phyloP scores from a whole-genome alignment of 2,888 invertebrate genomes.

The Druceiella hillmani region DNA sequence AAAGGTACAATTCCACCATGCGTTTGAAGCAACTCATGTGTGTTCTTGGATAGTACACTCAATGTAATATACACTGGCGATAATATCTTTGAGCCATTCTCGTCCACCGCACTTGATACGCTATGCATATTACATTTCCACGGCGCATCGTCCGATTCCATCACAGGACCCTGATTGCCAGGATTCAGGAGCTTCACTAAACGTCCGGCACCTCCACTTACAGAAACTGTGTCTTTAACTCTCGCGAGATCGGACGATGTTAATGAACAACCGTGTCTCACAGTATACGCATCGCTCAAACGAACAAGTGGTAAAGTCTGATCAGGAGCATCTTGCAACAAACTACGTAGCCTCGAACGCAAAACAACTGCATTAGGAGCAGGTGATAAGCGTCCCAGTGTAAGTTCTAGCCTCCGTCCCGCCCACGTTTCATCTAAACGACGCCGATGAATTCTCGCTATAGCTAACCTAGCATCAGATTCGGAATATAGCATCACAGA shows the following conservation, averaged over 20 bases:
- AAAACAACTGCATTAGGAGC: conserved; percentile 60
- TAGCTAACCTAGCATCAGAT: conserved; percentile 67
- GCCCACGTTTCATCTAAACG: conserved; percentile 60
- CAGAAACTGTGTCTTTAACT: conserved; percentile 68
- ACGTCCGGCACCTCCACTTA: conserved; percentile 46
- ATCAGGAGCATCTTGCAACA: conserved; percentile 71
- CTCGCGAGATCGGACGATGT: conserved; percentile 67
- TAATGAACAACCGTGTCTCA: conserved; percentile 69
- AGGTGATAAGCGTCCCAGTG: conserved; percentile 58
- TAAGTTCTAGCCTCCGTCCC: conserved; percentile 72
- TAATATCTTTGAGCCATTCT: conserved; percentile 50
- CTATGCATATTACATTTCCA: conserved; percentile 52
- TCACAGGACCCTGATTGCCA: no score
- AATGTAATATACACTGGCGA: conserved; percentile 65
- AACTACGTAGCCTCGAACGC: conserved; percentile 63
- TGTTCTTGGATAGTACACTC: conserved; percentile 56
- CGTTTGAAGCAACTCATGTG: conserved; percentile 61
- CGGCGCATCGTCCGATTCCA: conserved; percentile 42
- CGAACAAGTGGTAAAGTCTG: conserved; percentile 72
- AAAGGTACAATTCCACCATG: conserved; percentile 76
- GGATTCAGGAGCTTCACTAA: conserved; percentile 41
- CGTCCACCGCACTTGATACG: conserved; percentile 32
- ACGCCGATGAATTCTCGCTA: conserved; percentile 77
- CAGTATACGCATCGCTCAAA: conserved; percentile 77
- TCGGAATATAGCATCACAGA: conserved; percentile 64